Conservation (phyloP, 2,113 vertebrate genomes). For the Platysteira castanea region DNA sequence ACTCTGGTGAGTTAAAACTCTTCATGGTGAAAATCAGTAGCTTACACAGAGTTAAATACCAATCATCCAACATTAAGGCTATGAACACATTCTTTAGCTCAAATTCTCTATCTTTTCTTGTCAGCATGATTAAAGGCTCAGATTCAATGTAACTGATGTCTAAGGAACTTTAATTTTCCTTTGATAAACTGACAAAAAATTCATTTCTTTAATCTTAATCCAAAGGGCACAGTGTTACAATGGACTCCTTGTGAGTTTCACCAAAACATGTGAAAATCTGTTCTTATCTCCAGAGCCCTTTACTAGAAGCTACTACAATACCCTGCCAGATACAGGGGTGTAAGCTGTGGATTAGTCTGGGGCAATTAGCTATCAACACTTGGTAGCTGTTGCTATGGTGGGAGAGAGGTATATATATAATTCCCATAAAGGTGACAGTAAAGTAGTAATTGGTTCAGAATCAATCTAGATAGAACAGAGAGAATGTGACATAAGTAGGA, state of each 20-base stretch:
- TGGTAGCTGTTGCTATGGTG: neutral
- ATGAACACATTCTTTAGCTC: constrained; percentile 16
- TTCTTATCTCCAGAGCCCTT: constrained; percentile 44
- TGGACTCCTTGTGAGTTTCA: constrained; percentile 51
- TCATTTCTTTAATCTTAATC: constrained; percentile 68
- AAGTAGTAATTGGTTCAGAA: neutral
- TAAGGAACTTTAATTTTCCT: constrained; percentile 64
- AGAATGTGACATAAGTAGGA: neutral
- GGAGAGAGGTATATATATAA: neutral
- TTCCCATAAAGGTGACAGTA: neutral
- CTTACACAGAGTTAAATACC: constrained; percentile 43
- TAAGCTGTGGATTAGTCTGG: neutral
- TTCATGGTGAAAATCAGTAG: neutral
- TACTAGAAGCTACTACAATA: neutral
- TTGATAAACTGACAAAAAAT: constrained; percentile 65
- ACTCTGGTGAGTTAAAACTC: neutral
- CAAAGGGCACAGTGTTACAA: constrained; percentile 60
- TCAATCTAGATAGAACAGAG: neutral
- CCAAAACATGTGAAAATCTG: constrained; percentile 53
- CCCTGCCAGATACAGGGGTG: neutral
- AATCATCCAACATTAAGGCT: neutral
- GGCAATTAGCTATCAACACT: constrained; percentile 10
- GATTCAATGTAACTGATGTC: constrained; percentile 54
- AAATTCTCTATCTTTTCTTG: constrained; percentile 56
- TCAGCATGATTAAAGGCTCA: constrained; percentile 72